Evolutionary conservation across 2,888 invertebrate species (phyloP).

Genomic region (Phortica magna): DNA sequence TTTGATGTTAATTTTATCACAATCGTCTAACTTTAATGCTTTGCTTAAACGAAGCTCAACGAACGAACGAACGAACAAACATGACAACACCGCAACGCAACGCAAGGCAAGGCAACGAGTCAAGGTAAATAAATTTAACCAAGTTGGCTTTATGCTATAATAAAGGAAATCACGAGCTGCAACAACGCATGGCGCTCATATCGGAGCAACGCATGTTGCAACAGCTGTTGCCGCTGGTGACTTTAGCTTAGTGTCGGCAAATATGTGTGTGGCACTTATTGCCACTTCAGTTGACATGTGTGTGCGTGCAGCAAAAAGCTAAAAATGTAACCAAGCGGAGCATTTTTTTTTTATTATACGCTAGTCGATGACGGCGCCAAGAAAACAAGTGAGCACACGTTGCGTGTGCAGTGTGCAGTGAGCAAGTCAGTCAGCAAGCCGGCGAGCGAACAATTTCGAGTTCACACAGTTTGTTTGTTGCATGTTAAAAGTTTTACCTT

Average conservation of each 20-base stretch:
- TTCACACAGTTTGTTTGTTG: background rate
- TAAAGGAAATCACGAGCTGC: slow-evolving; percentile 50
- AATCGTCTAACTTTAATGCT: slow-evolving; percentile 13
- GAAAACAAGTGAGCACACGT: background rate
- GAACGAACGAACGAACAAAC: background rate
- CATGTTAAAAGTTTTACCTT: slow-evolving; percentile 21
- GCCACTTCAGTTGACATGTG: slow-evolving; percentile 66
- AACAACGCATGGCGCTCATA: background rate
- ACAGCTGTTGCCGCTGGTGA: slow-evolving; percentile 52
- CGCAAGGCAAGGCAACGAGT: background rate
- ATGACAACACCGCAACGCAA: background rate
- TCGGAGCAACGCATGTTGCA: slow-evolving; percentile 31
- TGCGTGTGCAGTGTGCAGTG: background rate
- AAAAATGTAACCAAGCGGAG: slow-evolving; percentile 16
- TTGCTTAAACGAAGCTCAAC: slow-evolving; percentile 1
- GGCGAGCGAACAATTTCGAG: background rate
- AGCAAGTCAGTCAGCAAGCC: background rate
- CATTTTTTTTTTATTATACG: slow-evolving; percentile 19
- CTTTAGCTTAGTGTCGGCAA: slow-evolving; percentile 37
- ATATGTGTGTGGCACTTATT: slow-evolving; percentile 70
- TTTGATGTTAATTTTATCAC: background rate
- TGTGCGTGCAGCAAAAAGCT: slow-evolving; percentile 30
- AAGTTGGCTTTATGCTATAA: slow-evolving; percentile 44
- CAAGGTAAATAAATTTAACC: slow-evolving; percentile 33
- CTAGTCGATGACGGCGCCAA: background rate